Evolutionary conservation across 1,140 invertebrate genomes (phyloP).

Genomic region (Drosophila nasuta): DNA sequence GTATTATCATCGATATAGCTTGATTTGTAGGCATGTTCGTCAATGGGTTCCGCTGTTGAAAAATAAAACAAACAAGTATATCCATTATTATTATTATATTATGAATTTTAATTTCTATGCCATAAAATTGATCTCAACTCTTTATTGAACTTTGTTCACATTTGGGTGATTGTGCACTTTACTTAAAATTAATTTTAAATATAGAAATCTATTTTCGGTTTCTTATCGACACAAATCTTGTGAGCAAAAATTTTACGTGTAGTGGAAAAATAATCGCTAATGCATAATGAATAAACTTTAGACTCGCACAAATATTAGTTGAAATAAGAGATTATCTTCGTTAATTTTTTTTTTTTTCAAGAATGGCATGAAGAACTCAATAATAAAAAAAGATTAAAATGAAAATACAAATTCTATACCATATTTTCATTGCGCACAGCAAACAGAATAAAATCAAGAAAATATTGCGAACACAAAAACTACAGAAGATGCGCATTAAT

Average conservation of each 20-base stretch:
- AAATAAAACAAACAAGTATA: conserved; percentile 10
- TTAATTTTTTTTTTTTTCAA: neutral
- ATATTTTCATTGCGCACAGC: neutral
- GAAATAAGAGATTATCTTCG: neutral
- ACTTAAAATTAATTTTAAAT: conserved; percentile 39
- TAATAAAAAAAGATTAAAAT: conserved; percentile 8
- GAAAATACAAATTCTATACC: conserved; percentile 5
- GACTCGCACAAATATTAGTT: neutral
- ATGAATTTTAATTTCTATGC: neutral
- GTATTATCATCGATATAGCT: conserved; percentile 75
- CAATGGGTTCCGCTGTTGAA: conserved; percentile 71
- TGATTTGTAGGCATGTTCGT: conserved; percentile 72
- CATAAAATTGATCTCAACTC: conserved; percentile 13
- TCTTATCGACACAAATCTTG: conserved; percentile 38
- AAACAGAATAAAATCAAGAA: neutral
- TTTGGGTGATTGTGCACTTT: conserved; percentile 23
- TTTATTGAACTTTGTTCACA: conserved; percentile 20
- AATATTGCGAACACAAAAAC: neutral
- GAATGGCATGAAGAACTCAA: neutral
- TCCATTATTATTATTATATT: neutral
- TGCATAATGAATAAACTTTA: conserved; percentile 8
- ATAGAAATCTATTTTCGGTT: conserved; percentile 48
- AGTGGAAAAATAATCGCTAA: conserved; percentile 28
- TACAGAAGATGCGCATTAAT: neutral
- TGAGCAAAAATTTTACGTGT: conserved; percentile 19